Base-by-base conservation (phyloP, 1,140 invertebrate genomes). In the Meloidogyne floridensis region DNA sequence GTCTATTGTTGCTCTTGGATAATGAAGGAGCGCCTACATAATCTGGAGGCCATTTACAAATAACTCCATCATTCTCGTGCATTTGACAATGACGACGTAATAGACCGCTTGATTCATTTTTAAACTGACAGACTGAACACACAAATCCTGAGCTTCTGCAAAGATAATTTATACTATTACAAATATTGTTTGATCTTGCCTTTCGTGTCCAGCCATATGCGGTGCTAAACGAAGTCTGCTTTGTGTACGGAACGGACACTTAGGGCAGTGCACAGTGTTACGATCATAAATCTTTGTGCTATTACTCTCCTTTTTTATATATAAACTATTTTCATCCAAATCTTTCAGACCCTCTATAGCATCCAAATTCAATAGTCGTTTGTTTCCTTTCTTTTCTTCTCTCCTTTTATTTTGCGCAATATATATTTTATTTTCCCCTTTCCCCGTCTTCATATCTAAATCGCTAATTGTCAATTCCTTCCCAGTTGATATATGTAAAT, bases 231-330 rank as follows among this genome's bases (percentile, higher is more conserved):
- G 84, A 7, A 69, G 75, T 18, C 43, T 42, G 43, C 82, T 85
- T 56, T 75, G 80, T 43, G 84, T 85, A 13, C 83, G 80, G 51
- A 86, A 86, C 8, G 84, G 83, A 77, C 83, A 82, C 47, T 81
- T 51, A 20, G 81, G 81, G 42, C 81, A 82, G 9, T 82, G 54
- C 20, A 82, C 81, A 59, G 80, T 82, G 51, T 82, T 82, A 7
- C 77, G 77, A 72, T 79, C 77, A 72, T 79, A 79, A 18, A 77
- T 32, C 18, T 32, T 77, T 51, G n/a, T 3, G 65, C 65, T 20
- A n/a, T 15, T 70, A 65, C 59, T 47, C 0, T 47, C n/a, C 15
- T n/a, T 65, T 65, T 65, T 65, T 65, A n/a, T 65, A n/a, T 65
- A 65, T n/a, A 65, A 65, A 15, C 10, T 65, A 65, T 65, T 4